Conservation (phyloP, 2,797 vertebrate genomes). For the Anniella stebbinsi region DNA sequence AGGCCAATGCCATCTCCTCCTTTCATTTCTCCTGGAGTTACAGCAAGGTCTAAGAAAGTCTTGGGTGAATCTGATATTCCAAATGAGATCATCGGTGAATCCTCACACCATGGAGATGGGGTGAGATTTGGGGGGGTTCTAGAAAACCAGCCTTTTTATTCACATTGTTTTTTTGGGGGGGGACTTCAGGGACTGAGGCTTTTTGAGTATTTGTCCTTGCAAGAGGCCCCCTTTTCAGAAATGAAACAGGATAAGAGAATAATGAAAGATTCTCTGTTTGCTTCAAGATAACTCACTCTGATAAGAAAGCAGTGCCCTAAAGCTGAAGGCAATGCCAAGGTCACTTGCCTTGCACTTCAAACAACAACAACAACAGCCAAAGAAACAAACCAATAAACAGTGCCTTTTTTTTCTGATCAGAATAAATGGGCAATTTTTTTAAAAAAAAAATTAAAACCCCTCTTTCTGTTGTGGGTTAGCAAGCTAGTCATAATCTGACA, state of each 20-base stretch:
- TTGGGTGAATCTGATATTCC: not conserved
- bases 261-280: constrained; percentile 72
- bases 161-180: too few relatives aligned
- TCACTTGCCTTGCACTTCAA: constrained; percentile 74
- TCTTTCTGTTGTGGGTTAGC: not conserved
- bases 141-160: constrained; percentile 56
- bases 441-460: too few relatives aligned
- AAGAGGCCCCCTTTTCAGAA: constrained; percentile 35
- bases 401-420: constrained; percentile 68
- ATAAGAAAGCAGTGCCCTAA: constrained; percentile 69
- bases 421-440: constrained; percentile 50
- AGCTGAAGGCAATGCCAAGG: constrained; percentile 77
- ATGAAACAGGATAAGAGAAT: constrained; percentile 57
- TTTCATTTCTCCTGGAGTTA: not conserved
- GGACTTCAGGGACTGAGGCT: constrained; percentile 33
- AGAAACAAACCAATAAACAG: constrained; percentile 64
- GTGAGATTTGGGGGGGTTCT: not conserved
- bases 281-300: constrained; percentile 71
- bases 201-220: constrained; percentile 68
- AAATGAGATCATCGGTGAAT: not conserved
- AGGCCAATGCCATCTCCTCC: not conserved
- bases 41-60: not conserved
- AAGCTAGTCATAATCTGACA: not conserved
- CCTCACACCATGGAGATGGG: not conserved
- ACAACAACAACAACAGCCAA: constrained; percentile 26